Evolutionary conservation across 2,113 vertebrate species (phyloP).

Genomic region (Nansenia antarctica): DNA sequence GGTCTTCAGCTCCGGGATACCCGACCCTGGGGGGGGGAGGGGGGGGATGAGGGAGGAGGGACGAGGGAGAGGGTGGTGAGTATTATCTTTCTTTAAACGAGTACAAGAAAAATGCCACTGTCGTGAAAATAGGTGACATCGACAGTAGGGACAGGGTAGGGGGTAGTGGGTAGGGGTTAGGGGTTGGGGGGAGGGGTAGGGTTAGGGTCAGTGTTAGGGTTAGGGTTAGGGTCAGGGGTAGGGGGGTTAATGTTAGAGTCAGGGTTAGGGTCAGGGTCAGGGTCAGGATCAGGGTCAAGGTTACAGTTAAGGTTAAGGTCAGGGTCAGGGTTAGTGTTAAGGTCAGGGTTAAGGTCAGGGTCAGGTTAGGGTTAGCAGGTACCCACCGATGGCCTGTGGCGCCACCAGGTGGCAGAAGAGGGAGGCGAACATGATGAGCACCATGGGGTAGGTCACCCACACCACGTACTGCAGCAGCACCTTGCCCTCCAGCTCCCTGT

Average conservation of each 20-base stretch:
- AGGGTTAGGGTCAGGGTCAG: constrained; percentile 1
- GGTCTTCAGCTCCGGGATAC: constrained; percentile 94
- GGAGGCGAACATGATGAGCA: constrained; percentile 89
- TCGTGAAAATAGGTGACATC: not conserved
- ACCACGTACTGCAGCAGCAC: constrained; percentile 85
- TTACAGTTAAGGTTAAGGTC: not conserved
- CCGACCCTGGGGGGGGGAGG: constrained; percentile 76
- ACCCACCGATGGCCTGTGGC: constrained; percentile 92
- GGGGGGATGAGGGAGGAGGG: not conserved
- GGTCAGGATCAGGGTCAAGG: not conserved
- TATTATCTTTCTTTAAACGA: too few relatives aligned
- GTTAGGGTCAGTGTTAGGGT: not conserved
- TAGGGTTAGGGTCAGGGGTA: not conserved
- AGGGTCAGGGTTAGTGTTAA: not conserved
- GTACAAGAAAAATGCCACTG: too few relatives aligned
- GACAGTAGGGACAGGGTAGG: not conserved
- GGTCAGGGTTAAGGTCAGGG: not conserved
- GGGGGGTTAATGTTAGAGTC: not conserved
- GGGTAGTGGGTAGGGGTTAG: not conserved
- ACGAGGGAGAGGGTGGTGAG: too few relatives aligned
- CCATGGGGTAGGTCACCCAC: constrained; percentile 87
- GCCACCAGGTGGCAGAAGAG: constrained; percentile 91
- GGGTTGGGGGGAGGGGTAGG: not conserved
- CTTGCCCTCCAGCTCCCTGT: constrained; percentile 77
- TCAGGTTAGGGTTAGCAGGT: constrained; percentile 8